Evolutionary conservation across 2,797 vertebrate species (phyloP).

Genomic region (Bradypodion ventrale): DNA sequence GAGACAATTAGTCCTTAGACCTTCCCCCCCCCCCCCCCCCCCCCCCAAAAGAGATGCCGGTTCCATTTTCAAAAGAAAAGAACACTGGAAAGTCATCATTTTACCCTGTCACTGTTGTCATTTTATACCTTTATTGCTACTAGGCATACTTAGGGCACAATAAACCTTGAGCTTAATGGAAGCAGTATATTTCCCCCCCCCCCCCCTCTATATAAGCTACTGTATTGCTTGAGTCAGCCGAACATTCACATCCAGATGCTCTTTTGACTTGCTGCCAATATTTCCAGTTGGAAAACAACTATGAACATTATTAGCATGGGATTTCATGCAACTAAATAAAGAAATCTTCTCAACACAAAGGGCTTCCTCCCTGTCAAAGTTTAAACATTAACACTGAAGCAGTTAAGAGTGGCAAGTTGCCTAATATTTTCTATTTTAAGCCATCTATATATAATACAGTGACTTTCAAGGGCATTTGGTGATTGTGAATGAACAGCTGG

Average conservation of each 20-base stretch:
- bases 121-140: too few relatives aligned
- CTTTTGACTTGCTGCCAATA: slow-evolving; percentile 13
- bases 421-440: slow-evolving; percentile 42
- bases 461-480: slow-evolving; percentile 11
- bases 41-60: too few relatives aligned
- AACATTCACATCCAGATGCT: background rate
- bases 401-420: slow-evolving; percentile 21
- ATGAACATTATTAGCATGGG: slow-evolving; percentile 22
- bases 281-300: slow-evolving; percentile 24
- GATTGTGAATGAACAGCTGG: slow-evolving; percentile 24
- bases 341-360: slow-evolving; percentile 13
- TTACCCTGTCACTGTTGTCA: too few relatives aligned
- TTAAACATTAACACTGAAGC: background rate
- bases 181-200: too few relatives aligned
- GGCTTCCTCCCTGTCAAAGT: slow-evolving; percentile 15
- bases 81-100: too few relatives aligned
- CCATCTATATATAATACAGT: slow-evolving; percentile 36
- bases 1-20: too few relatives aligned
- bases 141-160: too few relatives aligned
- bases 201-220: too few relatives aligned
- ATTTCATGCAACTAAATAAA: slow-evolving; percentile 24
- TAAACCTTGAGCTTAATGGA: background rate
- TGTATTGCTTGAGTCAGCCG: background rate
- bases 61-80: too few relatives aligned
- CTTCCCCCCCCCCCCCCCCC: too few relatives aligned